Evolutionary conservation across 2,888 invertebrate species (phyloP), one percentile per base, ranked within the genome.

Genomic region (Acanthococcus lagerstroemiae): DNA sequence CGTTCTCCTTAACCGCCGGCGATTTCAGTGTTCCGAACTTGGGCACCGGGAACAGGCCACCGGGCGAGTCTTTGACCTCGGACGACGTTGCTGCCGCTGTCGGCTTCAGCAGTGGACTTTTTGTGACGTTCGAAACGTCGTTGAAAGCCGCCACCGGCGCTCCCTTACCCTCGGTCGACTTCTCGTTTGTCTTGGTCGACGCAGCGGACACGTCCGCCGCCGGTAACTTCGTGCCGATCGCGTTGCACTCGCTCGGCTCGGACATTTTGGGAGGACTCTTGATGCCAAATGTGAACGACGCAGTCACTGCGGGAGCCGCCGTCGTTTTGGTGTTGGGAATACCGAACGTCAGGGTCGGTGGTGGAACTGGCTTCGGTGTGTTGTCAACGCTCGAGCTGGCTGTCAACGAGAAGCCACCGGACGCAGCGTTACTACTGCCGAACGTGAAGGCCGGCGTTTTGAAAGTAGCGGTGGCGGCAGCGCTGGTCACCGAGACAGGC

Each of bases 281-380:
- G 12, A 58, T 66, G 19, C 70, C 70, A 67, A 71, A 70, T 67
- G 67, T 65, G 57, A 71, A 70, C 30, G 68, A 45, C 26, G 69
- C n/a, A 19, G 58, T 50, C 12, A 67, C 27, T 55, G 63, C 55
- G 25, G 56, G 50, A n/a, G 17, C 19, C 15, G 48, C 12, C 19
- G 17, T 45, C 6, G 55, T 17, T 46, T 50, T 7, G 26, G 68
- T 24, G 15, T 80, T 81, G 19, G 69, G 66, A 21, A 69, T 60
- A 2, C 70, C 70, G 67, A 71, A 70, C 24, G 69, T 66, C 55
- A 70, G 68, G 9, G 65, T 55, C 63, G 65, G 44, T 67, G 71
- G 60, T n/a, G 73, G 45, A 17, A 26, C n/a, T 19, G 48, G 21
- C 22, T 66, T 4, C 15, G 61, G 12, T 44, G 17, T n/a, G 37